Evolutionary conservation across 2,888 invertebrate genomes (phyloP).

Genomic region (Vesta saturnalis): DNA sequence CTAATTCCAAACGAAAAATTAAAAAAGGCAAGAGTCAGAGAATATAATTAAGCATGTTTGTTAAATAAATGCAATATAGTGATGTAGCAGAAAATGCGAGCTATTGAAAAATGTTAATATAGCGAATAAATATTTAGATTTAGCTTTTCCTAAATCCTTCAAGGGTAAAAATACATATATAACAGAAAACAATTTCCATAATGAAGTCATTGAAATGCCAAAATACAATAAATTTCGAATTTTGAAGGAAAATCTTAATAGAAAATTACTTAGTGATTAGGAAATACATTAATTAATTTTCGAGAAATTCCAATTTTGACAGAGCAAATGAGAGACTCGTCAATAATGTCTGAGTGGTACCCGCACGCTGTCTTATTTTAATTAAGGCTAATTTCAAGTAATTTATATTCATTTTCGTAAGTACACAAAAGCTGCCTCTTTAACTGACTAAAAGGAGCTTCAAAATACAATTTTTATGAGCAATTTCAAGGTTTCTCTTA

Average conservation of each 20-base stretch:
- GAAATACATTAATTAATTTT: too few relatives aligned
- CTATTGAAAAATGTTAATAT: not conserved
- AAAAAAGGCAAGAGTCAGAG: too few relatives aligned
- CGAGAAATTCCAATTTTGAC: too few relatives aligned
- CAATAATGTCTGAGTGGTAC: not conserved
- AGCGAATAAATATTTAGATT: not conserved
- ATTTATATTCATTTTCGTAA: not conserved
- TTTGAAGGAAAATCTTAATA: too few relatives aligned
- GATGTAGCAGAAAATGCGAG: too few relatives aligned
- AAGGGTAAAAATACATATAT: not conserved
- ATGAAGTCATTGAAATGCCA: conserved; percentile 1
- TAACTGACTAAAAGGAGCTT: too few relatives aligned
- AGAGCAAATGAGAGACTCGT: not conserved
- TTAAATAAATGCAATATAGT: too few relatives aligned
- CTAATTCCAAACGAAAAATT: too few relatives aligned
- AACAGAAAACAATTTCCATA: not conserved
- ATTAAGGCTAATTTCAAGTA: not conserved
- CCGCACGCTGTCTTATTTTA: not conserved
- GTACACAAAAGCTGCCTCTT: too few relatives aligned
- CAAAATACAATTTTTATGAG: not conserved
- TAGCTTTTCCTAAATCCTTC: not conserved
- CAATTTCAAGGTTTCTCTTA: not conserved
- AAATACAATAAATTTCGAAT: not conserved
- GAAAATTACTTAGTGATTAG: too few relatives aligned
- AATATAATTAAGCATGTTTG: too few relatives aligned